phyloP scores from a whole-genome alignment of 2,888 invertebrate species.

The Chrysolina oricalcia region DNA sequence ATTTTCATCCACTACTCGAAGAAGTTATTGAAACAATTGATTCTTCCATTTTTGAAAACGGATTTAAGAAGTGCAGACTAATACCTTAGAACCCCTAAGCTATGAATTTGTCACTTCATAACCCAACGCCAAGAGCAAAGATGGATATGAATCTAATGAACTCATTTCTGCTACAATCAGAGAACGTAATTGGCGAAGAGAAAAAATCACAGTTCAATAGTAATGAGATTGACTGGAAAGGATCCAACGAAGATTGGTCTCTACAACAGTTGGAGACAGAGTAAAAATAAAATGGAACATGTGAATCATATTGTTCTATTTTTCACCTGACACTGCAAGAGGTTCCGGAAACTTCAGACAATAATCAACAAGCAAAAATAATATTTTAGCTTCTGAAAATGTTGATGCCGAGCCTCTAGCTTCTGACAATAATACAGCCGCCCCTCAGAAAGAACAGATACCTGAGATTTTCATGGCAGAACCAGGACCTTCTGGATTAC shows the following conservation, averaged over 20 bases:
- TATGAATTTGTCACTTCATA: background rate
- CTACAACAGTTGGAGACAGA: background rate
- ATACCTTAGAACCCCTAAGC: background rate
- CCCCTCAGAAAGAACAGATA: background rate
- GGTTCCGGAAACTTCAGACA: background rate
- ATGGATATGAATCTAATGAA: background rate
- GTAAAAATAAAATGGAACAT: background rate
- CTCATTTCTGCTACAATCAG: background rate
- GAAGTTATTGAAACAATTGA: background rate
- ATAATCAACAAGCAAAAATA: background rate
- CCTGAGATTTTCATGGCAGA: background rate
- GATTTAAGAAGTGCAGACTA: background rate
- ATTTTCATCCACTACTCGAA: background rate
- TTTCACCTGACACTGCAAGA: background rate
- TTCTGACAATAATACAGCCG: background rate
- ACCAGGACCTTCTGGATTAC: conserved; percentile 6
- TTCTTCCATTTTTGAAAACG: background rate
- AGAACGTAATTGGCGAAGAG: background rate
- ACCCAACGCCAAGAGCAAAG: background rate
- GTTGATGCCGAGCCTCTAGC: background rate
- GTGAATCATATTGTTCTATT: background rate
- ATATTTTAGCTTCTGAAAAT: conserved; percentile 9
- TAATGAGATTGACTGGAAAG: background rate
- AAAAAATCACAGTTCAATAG: background rate
- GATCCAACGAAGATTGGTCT: background rate